Base-by-base conservation (phyloP, 2,113 vertebrate species). In the Campylomormyrus numenius region DNA sequence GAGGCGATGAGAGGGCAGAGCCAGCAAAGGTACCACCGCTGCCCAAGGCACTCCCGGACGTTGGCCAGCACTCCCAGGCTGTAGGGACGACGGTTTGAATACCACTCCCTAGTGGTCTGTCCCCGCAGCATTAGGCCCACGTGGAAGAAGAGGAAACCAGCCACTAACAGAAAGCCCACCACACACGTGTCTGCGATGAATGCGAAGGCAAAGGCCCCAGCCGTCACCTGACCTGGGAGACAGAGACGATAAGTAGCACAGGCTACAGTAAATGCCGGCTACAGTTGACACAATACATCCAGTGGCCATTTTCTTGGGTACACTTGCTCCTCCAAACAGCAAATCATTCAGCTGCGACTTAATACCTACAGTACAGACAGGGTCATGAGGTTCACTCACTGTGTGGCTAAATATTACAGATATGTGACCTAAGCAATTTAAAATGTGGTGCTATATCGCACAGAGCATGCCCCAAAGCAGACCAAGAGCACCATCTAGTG, bases 21-120 rank as follows among this genome's bases (percentile, higher is more conserved):
- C 97, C 96, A 98, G 90, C 96, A 95, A 0, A 98, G 91, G 93
- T 95, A 96, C 97, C 97, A 98, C 88, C 91, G 95, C 39, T 92
- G 83, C 24, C 97, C 97, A 80, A 98, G 93, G 8, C 93, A 92
- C 27, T 96, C 95, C 45, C 92, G 93, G 86, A 97, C 62, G 92
- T 98, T 98, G 19, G 90, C 93, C 45, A 94, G 56, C 39, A 93
- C 90, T 11, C 97, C 97, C 42, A 97, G 94, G 91, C 92, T 95
- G 83, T 97, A 98, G 15, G 96, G 96, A 31, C 92, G 89, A 27
- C 95, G 96, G 31, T 92, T 91, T 0, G 96, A 96, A 89, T 96
- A 97, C 97, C 97, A 98, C 92, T 98, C 97, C 70, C 96, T 95
- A 1, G 97, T 98, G 89, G 97, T 98, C 94, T 98, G 97, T 48